Evolutionary conservation across 2,888 invertebrate species (phyloP).

Genomic region (Sarcophaga subvicina): DNA sequence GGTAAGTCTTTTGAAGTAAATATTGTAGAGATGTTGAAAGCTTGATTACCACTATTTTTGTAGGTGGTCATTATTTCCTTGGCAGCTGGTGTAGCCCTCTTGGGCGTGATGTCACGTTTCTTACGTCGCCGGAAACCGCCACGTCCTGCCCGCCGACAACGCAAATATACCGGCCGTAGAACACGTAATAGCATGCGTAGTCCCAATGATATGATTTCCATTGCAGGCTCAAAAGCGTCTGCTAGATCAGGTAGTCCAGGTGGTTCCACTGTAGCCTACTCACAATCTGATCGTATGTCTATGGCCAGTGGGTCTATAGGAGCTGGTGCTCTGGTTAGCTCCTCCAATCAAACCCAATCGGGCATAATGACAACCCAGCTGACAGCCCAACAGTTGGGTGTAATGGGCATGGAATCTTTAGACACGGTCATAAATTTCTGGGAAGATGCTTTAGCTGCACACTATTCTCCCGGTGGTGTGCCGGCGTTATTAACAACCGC

Average conservation of each 20-base stretch:
- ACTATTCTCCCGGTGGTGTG: constrained; percentile 83
- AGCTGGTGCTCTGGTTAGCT: constrained; percentile 79
- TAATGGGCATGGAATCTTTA: constrained; percentile 96
- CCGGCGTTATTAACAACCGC: constrained; percentile 88
- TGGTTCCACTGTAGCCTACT: constrained; percentile 83
- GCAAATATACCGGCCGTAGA: constrained; percentile 84
- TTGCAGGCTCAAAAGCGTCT: constrained; percentile 86
- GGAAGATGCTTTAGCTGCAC: constrained; percentile 96
- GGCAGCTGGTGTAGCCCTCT: constrained; percentile 88
- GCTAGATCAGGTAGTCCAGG: constrained; percentile 84
- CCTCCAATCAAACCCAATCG: constrained; percentile 59
- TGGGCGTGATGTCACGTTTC: constrained; percentile 91
- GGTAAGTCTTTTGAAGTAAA: constrained; percentile 70
- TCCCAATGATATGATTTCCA: constrained; percentile 87
- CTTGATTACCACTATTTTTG: background rate
- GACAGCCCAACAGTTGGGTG: constrained; percentile 93
- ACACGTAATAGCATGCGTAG: constrained; percentile 85
- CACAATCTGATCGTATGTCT: constrained; percentile 85
- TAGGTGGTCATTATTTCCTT: constrained; percentile 82
- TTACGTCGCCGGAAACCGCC: constrained; percentile 87
- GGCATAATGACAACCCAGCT: constrained; percentile 84
- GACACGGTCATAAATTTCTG: constrained; percentile 96
- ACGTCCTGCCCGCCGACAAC: constrained; percentile 84
- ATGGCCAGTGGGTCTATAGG: constrained; percentile 87
- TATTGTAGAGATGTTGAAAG: background rate